Evolutionary conservation across 2,113 vertebrate species (phyloP), one percentile per base, ranked within the genome.

Genomic region (Serinus canaria): DNA sequence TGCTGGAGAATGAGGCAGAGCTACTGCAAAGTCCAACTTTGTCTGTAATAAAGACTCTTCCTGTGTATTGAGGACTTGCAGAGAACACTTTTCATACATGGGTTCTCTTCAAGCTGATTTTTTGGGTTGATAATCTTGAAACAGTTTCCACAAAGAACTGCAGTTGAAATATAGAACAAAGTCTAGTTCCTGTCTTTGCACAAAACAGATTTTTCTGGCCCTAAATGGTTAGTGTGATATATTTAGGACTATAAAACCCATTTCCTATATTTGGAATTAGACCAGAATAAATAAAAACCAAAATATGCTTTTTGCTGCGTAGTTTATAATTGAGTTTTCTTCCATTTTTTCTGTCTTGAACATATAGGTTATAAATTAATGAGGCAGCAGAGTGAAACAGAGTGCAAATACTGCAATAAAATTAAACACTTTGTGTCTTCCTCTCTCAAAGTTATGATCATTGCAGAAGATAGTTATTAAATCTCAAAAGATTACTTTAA

Each of bases 391-490:
- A 82, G 64, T 88, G 78, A 94, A 96, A 64, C 90, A 83, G 60
- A 95, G 87, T 97, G 67, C 89, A 94, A 93, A 92, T 58, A 94
- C 41, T 86, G 59, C 77, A 90, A 85, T 96, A 93, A 96, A 94
- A 87, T 47, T 6, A 44, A 92, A 66, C 46, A 58, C 9, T 95
- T 96, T 78, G 60, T 90, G 47, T 94, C 73, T 91, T 94, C 44
- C 55, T 74, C 44, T 92, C 63, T 90, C 33, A 35, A 37, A 92
- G 85, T 92, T 95, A 95, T 83, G 63, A 89, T 93, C 80, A 93
- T 95, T 95, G 87, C 22, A 76, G 91, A 92, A 97, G 84, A 90
- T 72, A 95, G 85, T 94, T 97, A 95, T 91, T 93, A 96, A 96
- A 95, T 93, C 94, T 96, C 80, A 87, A 87, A 96, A 92, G 85